A percentile compares a stretch with the other conserved stretches of the same genome.
Conservation (phyloP, 2,888 invertebrate species). For the Acrobasis suavella region DNA sequence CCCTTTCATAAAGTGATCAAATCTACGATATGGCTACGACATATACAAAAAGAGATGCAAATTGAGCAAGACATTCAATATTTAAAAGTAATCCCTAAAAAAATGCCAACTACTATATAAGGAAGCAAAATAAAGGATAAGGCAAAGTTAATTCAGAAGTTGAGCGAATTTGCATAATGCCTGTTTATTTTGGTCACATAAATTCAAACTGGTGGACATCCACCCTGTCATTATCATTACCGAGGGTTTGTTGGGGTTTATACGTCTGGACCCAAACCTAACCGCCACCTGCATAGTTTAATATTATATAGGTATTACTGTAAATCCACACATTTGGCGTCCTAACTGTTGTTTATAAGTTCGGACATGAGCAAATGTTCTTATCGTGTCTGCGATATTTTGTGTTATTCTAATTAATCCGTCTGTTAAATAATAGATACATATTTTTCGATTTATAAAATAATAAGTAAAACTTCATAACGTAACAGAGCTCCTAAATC, state of each 20-base stretch:
- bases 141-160: constrained; percentile 12
- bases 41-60: too few species aligned
- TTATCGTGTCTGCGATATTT: too few species aligned
- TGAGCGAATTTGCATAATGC: constrained; percentile 7
- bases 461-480: too few species aligned
- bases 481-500: too few species aligned
- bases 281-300: neutral
- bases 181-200: constrained; percentile 16
- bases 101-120: neutral
- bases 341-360: neutral
- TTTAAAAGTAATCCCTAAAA: too few species aligned
- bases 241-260: constrained; percentile 10
- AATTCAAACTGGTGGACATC: constrained; percentile 7
- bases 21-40: too few species aligned
- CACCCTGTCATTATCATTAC: constrained; percentile 15
- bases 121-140: neutral
- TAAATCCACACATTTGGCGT: neutral
- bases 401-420: too few species aligned
- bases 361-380: neutral
- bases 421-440: too few species aligned
- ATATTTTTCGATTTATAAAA: too few species aligned
- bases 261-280: constrained; percentile 3
- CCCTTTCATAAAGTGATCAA: too few species aligned
- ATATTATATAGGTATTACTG: neutral
- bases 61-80: too few species aligned